Evolutionary conservation across 1,140 invertebrate genomes (phyloP).

Genomic region (Thaumatotibia leucotreta): DNA sequence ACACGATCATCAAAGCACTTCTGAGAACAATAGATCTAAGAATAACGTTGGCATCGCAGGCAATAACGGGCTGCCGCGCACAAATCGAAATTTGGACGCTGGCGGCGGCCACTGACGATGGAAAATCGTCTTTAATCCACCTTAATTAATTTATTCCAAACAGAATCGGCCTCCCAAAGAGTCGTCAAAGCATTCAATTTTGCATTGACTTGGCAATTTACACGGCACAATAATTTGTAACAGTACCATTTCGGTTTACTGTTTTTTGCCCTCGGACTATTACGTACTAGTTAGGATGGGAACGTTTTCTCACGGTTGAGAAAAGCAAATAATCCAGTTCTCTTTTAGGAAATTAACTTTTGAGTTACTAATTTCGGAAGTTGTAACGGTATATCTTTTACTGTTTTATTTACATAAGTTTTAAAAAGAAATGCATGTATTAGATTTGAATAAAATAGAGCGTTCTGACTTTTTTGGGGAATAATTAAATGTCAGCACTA

Average conservation of each 20-base stretch:
- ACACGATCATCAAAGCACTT: background rate
- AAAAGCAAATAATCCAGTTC: slow-evolving; percentile 57
- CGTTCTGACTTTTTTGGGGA: too few species aligned
- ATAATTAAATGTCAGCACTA: background rate
- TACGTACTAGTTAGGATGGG: slow-evolving; percentile 36
- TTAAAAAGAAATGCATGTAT: too few species aligned
- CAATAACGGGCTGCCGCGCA: slow-evolving; percentile 36
- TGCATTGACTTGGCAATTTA: slow-evolving; percentile 72
- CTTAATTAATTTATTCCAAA: slow-evolving; percentile 74
- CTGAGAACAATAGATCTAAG: slow-evolving; percentile 9
- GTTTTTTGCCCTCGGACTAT: slow-evolving; percentile 49
- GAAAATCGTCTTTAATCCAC: slow-evolving; percentile 63
- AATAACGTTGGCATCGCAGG: slow-evolving; percentile 27
- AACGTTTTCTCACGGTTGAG: slow-evolving; percentile 64
- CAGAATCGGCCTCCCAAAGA: slow-evolving; percentile 58
- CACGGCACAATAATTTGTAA: slow-evolving; percentile 74
- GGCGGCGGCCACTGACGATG: slow-evolving; percentile 41
- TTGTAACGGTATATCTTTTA: background rate
- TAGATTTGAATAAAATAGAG: too few species aligned
- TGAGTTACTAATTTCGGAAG: slow-evolving; percentile 22
- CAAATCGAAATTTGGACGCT: slow-evolving; percentile 62
- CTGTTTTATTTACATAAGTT: too few species aligned
- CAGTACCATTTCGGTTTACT: slow-evolving; percentile 59
- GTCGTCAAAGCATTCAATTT: slow-evolving; percentile 64
- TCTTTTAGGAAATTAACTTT: slow-evolving; percentile 43